These are phyloP conservation scores for Aethina tumida DNA, from an alignment of 1,140 invertebrate species.

Conservation along the genomic window DNA sequence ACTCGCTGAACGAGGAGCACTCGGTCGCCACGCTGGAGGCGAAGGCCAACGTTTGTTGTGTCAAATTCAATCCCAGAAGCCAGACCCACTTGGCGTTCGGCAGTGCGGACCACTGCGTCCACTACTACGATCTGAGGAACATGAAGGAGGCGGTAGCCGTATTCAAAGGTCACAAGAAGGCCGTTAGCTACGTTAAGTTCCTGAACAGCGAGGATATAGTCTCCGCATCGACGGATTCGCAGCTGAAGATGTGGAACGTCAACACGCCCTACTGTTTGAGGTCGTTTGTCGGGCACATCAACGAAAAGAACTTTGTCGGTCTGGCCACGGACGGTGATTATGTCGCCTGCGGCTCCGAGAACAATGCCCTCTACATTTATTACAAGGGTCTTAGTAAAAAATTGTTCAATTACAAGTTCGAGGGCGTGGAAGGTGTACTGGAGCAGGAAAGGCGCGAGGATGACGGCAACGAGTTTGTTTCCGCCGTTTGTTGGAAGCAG, in stretches of 20 bases:
- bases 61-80: slow-evolving; percentile 88
- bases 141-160: slow-evolving; percentile 72
- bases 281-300: slow-evolving; percentile 87
- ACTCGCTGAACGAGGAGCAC: slow-evolving; percentile 80
- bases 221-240: slow-evolving; percentile 91
- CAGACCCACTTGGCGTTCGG: slow-evolving; percentile 85
- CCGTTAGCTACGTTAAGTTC: slow-evolving; percentile 95
- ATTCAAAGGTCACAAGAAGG: slow-evolving; percentile 89
- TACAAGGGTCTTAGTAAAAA: slow-evolving; percentile 86
- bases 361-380: slow-evolving; percentile 90
- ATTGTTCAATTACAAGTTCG: slow-evolving; percentile 82
- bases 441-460: slow-evolving; percentile 70
- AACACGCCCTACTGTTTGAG: slow-evolving; percentile 68
- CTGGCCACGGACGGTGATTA: slow-evolving; percentile 92
- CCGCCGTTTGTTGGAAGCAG: slow-evolving; percentile 89
- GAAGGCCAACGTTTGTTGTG: slow-evolving; percentile 93
- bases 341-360: slow-evolving; percentile 92
- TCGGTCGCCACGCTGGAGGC: slow-evolving; percentile 82
- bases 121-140: slow-evolving; percentile 91
- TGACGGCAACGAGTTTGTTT: slow-evolving; percentile 89
- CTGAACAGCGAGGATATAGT: slow-evolving; percentile 82
- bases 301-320: slow-evolving; percentile 97
- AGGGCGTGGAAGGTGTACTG: slow-evolving; percentile 68
- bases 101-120: slow-evolving; percentile 92
- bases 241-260: slow-evolving; percentile 89